A percentile compares a stretch with the other conserved stretches of the same genome.
These are phyloP conservation scores for Polymixis lichenea DNA, from an alignment of 2,888 invertebrate genomes.

Conservation along the genomic window DNA sequence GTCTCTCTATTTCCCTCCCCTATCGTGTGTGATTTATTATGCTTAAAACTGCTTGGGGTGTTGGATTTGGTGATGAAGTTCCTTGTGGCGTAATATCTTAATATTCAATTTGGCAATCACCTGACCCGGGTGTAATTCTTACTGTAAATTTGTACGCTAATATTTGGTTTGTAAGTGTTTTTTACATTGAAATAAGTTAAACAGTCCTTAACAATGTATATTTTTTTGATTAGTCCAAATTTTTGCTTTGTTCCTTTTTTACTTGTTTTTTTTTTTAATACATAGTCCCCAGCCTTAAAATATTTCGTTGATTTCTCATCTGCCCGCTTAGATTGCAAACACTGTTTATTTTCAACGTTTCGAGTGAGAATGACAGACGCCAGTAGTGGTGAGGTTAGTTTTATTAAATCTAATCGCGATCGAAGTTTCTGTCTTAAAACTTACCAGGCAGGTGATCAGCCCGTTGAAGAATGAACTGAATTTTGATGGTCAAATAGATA, in stretches of 20 bases:
- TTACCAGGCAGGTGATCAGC: neutral
- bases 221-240: neutral
- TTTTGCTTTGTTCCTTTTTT: neutral
- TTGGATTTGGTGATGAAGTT: too few relatives aligned
- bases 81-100: too few relatives aligned
- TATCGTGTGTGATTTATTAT: too few relatives aligned
- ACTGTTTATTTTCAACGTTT: slow-evolving; percentile 6
- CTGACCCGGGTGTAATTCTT: too few relatives aligned
- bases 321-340: neutral
- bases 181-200: too few relatives aligned
- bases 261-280: neutral
- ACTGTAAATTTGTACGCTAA: too few relatives aligned
- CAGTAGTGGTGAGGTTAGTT: neutral
- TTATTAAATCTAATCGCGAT: neutral
- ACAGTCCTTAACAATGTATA: neutral
- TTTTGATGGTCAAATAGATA: too few relatives aligned
- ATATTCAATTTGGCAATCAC: too few relatives aligned
- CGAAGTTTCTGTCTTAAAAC: neutral
- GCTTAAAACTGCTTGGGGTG: too few relatives aligned
- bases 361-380: neutral
- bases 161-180: too few relatives aligned
- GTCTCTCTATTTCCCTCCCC: too few relatives aligned
- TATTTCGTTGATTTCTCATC: neutral
- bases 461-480: neutral
- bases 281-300: neutral